Conservation (phyloP, 2,888 invertebrate genomes). For the Synergus gifuensis region DNA sequence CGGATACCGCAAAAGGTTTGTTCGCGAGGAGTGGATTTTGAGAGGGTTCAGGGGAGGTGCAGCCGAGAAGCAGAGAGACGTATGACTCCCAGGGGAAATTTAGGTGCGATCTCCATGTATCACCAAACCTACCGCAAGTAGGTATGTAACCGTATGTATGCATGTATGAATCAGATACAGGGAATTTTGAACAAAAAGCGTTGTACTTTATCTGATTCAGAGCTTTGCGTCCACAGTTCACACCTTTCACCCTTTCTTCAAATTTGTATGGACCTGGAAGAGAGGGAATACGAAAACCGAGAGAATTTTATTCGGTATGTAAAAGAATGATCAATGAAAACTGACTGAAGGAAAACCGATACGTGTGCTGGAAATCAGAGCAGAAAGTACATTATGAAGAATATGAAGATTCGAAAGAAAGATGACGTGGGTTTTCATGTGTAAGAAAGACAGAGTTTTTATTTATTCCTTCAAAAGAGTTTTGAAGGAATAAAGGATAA, state of each 20-base stretch:
- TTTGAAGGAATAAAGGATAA: background rate
- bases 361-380: constrained; percentile 12
- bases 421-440: background rate
- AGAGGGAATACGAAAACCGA: background rate
- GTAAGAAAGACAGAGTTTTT: background rate
- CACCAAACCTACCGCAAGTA: constrained; percentile 69
- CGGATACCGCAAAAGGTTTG: constrained; percentile 10
- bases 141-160: constrained; percentile 64
- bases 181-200: constrained; percentile 2
- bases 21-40: constrained; percentile 38
- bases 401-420: background rate
- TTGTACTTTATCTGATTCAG: constrained; percentile 13
- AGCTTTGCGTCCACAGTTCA: background rate
- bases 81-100: constrained; percentile 71
- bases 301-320: constrained; percentile 11
- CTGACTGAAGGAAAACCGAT: constrained; percentile 11
- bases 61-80: constrained; percentile 62
- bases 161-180: constrained; percentile 2
- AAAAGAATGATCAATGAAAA: constrained; percentile 14
- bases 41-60: constrained; percentile 52
- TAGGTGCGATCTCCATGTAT: constrained; percentile 73
- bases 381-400: constrained; percentile 6
- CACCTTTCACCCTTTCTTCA: background rate
- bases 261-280: constrained; percentile 20
- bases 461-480: too few species aligned